Percentiles rank a stretch among this genome's conserved stretches.
phyloP scores from a whole-genome alignment of 2,888 invertebrate species.

The Lissocephala sabroskyi region DNA sequence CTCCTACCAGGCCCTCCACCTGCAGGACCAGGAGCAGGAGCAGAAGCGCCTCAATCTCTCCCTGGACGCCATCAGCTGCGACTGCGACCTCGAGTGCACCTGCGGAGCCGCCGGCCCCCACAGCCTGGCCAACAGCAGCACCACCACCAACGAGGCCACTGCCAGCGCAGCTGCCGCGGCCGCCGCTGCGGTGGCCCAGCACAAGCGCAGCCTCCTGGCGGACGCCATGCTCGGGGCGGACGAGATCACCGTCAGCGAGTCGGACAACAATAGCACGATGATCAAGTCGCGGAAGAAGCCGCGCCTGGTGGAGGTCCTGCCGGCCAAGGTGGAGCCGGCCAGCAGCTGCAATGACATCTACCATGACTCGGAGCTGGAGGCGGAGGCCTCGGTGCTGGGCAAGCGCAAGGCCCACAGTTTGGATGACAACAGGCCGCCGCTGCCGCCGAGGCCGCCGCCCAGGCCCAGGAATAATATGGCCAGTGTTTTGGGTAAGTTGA shows the following conservation, averaged over 20 bases:
- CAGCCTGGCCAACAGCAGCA: slow-evolving; percentile 63
- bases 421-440: slow-evolving; percentile 69
- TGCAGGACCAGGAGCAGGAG: slow-evolving; percentile 30
- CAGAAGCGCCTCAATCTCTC: slow-evolving; percentile 44
- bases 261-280: slow-evolving; percentile 67
- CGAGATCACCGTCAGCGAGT: slow-evolving; percentile 67
- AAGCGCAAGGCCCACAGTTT: slow-evolving; percentile 43
- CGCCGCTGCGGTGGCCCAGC: slow-evolving; percentile 19
- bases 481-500: slow-evolving; percentile 51
- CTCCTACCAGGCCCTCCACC: slow-evolving; percentile 66
- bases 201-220: slow-evolving; percentile 40
- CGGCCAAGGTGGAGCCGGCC: slow-evolving; percentile 32
- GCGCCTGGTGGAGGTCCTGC: slow-evolving; percentile 33
- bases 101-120: slow-evolving; percentile 56
- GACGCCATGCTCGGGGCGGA: slow-evolving; percentile 65
- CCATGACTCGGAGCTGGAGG: slow-evolving; percentile 49
- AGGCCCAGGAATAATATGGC: slow-evolving; percentile 48
- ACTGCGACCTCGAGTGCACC: slow-evolving; percentile 65
- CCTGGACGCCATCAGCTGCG: slow-evolving; percentile 47
- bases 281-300: slow-evolving; percentile 54
- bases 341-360: slow-evolving; percentile 51
- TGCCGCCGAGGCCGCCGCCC: slow-evolving; percentile 71
- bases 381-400: slow-evolving; percentile 23
- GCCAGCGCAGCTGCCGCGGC: slow-evolving; percentile 6
- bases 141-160: slow-evolving; percentile 14